A percentile compares a stretch with the other conserved stretches of the same genome.
Conservation (phyloP, 2,888 invertebrate genomes). For the Steinernema hermaphroditum region DNA sequence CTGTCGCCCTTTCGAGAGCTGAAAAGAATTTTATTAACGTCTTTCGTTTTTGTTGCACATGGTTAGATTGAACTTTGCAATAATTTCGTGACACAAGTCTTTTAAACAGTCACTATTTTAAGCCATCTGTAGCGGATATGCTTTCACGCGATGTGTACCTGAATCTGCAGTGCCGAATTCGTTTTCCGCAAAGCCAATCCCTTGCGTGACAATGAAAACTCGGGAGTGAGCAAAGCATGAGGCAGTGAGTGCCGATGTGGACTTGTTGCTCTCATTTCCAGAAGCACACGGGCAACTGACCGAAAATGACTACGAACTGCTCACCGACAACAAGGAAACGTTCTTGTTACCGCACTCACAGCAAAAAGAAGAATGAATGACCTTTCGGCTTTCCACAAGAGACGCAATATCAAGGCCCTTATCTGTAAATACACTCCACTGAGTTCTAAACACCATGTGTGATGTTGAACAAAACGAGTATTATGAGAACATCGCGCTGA, state of each 20-base stretch:
- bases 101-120: too few relatives aligned
- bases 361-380: neutral
- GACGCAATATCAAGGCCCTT: conserved; percentile 28
- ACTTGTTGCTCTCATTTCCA: conserved; percentile 19
- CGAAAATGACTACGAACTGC: neutral
- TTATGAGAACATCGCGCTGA: neutral
- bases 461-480: conserved; percentile 9
- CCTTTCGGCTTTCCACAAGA: neutral
- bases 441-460: conserved; percentile 10
- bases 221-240: conserved; percentile 18
- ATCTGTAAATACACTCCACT: conserved; percentile 13
- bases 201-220: conserved; percentile 24
- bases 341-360: neutral
- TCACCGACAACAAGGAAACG: neutral
- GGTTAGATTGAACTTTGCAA: too few relatives aligned
- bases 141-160: conserved; percentile 2
- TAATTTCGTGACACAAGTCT: too few relatives aligned
- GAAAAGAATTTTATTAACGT: neutral
- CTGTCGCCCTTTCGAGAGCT: conserved; percentile 25
- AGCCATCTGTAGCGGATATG: too few relatives aligned
- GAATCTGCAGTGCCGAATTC: conserved; percentile 23
- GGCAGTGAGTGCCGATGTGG: conserved; percentile 25
- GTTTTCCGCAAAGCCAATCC: neutral
- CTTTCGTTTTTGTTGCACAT: too few relatives aligned
- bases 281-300: neutral